phyloP scores from a whole-genome alignment of 2,797 vertebrate genomes.

The Melanotaenia parkinsoni region DNA sequence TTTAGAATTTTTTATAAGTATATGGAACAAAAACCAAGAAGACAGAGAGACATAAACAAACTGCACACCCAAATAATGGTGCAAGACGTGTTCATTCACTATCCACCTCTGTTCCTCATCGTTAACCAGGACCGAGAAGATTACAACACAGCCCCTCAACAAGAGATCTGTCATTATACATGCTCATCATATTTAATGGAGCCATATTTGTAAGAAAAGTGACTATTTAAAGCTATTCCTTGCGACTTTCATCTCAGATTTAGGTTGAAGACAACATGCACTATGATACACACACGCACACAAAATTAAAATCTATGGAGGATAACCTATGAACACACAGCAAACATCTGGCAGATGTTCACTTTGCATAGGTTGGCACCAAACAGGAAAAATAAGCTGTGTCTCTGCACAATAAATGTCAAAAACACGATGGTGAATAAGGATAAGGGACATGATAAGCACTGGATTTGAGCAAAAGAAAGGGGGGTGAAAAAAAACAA shows the following conservation, averaged over 20 bases:
- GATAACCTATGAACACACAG: conserved; percentile 56
- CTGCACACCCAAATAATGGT: conserved; percentile 42
- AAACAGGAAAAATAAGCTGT: conserved; percentile 52
- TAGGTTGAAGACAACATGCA: conserved; percentile 51
- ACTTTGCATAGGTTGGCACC: conserved; percentile 75
- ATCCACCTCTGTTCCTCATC: conserved; percentile 4
- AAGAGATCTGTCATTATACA: conserved; percentile 26
- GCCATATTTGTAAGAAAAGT: conserved; percentile 22
- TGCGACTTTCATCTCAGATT: conserved; percentile 37
- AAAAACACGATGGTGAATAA: conserved; percentile 50
- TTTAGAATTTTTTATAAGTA: conserved; percentile 19
- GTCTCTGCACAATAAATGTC: conserved; percentile 53
- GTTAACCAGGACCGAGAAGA: conserved; percentile 27
- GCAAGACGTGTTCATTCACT: conserved; percentile 22
- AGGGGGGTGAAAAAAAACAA: not conserved
- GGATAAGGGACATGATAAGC: conserved; percentile 30
- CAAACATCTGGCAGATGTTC: conserved; percentile 67
- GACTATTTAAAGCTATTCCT: conserved; percentile 36
- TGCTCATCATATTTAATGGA: conserved; percentile 23
- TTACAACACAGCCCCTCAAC: conserved; percentile 21
- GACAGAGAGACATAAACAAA: conserved; percentile 43
- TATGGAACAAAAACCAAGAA: conserved; percentile 17
- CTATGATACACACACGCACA: conserved; percentile 39
- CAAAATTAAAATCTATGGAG: conserved; percentile 43
- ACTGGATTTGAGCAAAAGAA: conserved; percentile 20